Evolutionary conservation across 2,113 vertebrate genomes (phyloP).

Genomic region (Notothenia coriiceps): DNA sequence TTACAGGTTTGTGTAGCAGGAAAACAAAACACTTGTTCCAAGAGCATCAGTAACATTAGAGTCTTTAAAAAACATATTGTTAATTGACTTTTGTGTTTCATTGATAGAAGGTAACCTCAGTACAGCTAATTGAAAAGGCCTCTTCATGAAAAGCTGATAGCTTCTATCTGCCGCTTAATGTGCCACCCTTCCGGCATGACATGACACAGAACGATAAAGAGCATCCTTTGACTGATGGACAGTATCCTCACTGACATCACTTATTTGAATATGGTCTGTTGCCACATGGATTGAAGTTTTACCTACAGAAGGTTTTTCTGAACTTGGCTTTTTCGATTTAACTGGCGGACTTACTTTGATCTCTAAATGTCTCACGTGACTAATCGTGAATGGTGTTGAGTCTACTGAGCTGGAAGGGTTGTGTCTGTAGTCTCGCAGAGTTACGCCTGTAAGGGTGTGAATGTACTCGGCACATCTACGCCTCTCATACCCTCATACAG

Average conservation of each 20-base stretch:
- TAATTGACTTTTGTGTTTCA: neutral
- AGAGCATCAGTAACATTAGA: neutral
- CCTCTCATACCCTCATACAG: slow-evolving; percentile 16
- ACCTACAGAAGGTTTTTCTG: neutral
- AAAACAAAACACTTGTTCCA: neutral
- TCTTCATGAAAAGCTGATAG: neutral
- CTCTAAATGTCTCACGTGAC: slow-evolving; percentile 38
- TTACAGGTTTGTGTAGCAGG: neutral
- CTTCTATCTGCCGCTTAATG: neutral
- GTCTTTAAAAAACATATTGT: neutral
- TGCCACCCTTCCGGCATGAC: neutral
- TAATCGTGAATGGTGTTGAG: slow-evolving; percentile 35
- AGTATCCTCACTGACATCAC: neutral
- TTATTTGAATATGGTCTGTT: neutral
- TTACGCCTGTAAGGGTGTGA: slow-evolving; percentile 38
- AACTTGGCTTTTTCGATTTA: neutral
- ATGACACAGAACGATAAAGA: neutral
- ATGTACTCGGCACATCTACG: slow-evolving; percentile 25
- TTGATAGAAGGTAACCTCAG: neutral
- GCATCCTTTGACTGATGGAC: neutral
- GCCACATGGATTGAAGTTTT: neutral
- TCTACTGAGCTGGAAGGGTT: slow-evolving; percentile 31
- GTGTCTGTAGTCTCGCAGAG: slow-evolving; percentile 34
- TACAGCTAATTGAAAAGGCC: neutral
- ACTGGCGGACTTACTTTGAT: neutral